A percentile compares a stretch with the other conserved stretches of the same genome.
Evolutionary conservation across 2,888 invertebrate genomes (phyloP).

Genomic region (Balanococcus diminutus): DNA sequence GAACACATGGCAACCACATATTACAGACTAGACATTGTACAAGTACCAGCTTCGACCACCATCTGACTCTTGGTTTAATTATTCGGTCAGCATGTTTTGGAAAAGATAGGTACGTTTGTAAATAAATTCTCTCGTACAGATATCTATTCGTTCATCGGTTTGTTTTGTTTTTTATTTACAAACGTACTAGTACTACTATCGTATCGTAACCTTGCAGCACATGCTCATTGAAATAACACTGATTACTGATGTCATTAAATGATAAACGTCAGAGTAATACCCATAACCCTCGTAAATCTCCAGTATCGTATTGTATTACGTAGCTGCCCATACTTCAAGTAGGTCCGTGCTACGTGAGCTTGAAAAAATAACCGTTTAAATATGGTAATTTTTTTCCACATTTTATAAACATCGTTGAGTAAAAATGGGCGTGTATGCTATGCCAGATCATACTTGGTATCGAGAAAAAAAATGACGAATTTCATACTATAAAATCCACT

Average conservation of each 20-base stretch:
- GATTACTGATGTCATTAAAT: slow-evolving; percentile 29
- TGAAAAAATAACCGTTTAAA: not conserved
- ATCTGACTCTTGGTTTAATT: slow-evolving; percentile 1
- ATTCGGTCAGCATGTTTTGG: slow-evolving; percentile 2
- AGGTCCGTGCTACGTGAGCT: not conserved
- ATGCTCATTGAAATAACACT: not conserved
- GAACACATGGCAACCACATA: slow-evolving; percentile 23
- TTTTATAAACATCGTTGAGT: not conserved
- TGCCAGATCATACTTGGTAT: not conserved
- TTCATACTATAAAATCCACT: not conserved
- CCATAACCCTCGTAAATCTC: slow-evolving; percentile 7
- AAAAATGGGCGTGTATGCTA: not conserved
- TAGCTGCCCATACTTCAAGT: not conserved
- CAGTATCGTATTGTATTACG: slow-evolving; percentile 5
- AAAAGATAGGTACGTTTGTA: not conserved
- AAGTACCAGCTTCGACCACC: not conserved
- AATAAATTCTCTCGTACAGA: not conserved
- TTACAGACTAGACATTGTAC: slow-evolving; percentile 1
- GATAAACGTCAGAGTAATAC: not conserved
- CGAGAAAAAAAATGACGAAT: slow-evolving; percentile 3
- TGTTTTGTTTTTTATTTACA: not conserved
- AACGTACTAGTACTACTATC: not conserved
- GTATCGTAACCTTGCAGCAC: slow-evolving; percentile 1
- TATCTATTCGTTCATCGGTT: not conserved
- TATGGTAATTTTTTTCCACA: slow-evolving; percentile 14